These are phyloP conservation scores for Diploptera punctata DNA, from an alignment of 2,888 invertebrate species.

Conservation along the genomic window DNA sequence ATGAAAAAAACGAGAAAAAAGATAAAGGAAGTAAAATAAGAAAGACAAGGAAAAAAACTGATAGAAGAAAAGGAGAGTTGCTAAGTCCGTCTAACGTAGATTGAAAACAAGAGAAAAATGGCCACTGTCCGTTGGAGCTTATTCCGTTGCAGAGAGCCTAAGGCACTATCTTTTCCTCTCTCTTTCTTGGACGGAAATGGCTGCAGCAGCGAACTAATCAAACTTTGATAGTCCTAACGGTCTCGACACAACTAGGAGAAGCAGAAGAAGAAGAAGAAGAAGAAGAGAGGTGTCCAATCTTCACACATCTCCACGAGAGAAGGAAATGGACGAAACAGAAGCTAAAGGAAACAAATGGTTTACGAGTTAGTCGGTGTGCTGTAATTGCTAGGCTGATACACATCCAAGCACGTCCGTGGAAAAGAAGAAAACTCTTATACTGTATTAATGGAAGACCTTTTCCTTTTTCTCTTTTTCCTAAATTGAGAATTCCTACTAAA, in stretches of 20 bases:
- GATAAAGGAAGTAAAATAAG: constrained; percentile 28
- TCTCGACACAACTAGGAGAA: constrained; percentile 25
- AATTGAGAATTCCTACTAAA: constrained; percentile 18
- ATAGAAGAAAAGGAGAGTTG: constrained; percentile 32
- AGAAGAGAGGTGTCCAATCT: constrained; percentile 38
- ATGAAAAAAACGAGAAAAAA: neutral
- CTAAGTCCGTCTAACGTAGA: constrained; percentile 42
- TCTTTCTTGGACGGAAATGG: constrained; percentile 22
- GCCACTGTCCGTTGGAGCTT: constrained; percentile 41
- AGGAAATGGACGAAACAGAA: constrained; percentile 35
- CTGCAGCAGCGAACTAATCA: constrained; percentile 42
- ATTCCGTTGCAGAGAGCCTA: constrained; percentile 31
- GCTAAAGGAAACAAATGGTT: constrained; percentile 41
- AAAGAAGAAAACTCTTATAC: constrained; percentile 35
- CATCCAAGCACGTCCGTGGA: constrained; percentile 34
- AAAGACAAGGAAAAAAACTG: no score
- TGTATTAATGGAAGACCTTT: constrained; percentile 35
- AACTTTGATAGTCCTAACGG: constrained; percentile 45
- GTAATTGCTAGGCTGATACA: constrained; percentile 38
- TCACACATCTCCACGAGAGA: constrained; percentile 36
- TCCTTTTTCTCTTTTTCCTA: no score
- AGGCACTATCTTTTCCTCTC: constrained; percentile 6
- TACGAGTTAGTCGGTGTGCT: constrained; percentile 39
- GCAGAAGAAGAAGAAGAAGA: no score
- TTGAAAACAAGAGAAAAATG: constrained; percentile 44